These are phyloP conservation scores for Dolomedes plantarius DNA, from an alignment of 2,888 invertebrate genomes.

Conservation along the genomic window DNA sequence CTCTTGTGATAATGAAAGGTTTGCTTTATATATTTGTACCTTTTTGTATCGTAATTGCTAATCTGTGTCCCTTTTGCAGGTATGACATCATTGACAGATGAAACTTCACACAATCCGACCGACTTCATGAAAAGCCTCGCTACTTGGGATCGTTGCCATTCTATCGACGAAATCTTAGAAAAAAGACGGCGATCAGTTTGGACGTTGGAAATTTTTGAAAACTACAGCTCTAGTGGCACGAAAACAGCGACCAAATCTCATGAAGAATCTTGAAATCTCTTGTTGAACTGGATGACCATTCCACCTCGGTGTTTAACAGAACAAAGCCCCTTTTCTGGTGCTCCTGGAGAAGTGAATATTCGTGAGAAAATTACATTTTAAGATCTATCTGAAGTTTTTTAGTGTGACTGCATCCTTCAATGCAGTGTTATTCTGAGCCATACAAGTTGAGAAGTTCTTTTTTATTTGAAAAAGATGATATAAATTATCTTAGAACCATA, in stretches of 20 bases:
- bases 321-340: slow-evolving; percentile 44
- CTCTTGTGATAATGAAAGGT: no score
- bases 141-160: slow-evolving; percentile 46
- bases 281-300: slow-evolving; percentile 22
- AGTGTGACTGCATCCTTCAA: background rate
- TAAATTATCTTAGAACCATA: background rate
- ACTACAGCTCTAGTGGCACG: slow-evolving; percentile 13
- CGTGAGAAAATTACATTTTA: background rate
- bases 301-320: slow-evolving; percentile 34
- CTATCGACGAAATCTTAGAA: slow-evolving; percentile 62
- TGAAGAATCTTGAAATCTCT: slow-evolving; percentile 12
- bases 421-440: background rate
- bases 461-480: background rate
- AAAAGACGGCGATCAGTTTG: slow-evolving; percentile 40
- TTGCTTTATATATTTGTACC: no score
- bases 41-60: no score
- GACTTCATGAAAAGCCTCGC: slow-evolving; percentile 65
- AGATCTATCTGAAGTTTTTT: background rate
- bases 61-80: no score
- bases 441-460: background rate
- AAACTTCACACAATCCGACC: slow-evolving; percentile 33
- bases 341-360: background rate
- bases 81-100: slow-evolving; percentile 10
- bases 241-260: slow-evolving; percentile 8
- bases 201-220: slow-evolving; percentile 52